phyloP scores from a whole-genome alignment of 2,797 vertebrate species.

The Poliocrania exsul region DNA sequence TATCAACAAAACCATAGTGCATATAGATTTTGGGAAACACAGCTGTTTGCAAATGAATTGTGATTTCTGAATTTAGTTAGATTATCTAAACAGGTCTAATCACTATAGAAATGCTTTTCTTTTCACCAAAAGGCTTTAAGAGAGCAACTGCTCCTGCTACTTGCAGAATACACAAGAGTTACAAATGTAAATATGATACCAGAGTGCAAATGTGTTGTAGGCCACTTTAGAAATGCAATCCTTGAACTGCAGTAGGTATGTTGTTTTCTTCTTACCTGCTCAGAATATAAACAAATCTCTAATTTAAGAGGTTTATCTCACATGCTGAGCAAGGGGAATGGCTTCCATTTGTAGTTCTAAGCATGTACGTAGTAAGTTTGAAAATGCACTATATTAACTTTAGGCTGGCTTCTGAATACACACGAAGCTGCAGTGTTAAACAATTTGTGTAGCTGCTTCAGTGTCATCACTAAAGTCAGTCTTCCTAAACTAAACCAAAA shows the following conservation, averaged over 20 bases:
- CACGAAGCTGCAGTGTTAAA: background rate
- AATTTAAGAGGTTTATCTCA: background rate
- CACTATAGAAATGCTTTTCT: background rate
- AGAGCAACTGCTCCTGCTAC: background rate
- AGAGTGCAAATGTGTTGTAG: background rate
- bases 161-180: background rate
- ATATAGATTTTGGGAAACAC: background rate
- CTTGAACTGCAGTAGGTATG: background rate
- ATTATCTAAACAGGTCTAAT: background rate
- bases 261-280: constrained; percentile 42
- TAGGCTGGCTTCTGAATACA: constrained; percentile 6
- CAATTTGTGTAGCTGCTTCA: constrained; percentile 1
- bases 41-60: background rate
- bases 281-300: constrained; percentile 57
- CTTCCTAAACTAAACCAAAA: background rate
- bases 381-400: constrained; percentile 10
- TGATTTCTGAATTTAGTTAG: background rate
- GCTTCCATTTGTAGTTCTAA: constrained; percentile 30
- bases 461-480: background rate
- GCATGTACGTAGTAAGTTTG: background rate
- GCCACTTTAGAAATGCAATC: background rate
- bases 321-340: constrained; percentile 13
- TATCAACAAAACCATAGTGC: background rate
- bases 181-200: background rate
- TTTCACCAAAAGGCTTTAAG: background rate